Conservation (phyloP, 2,113 vertebrate species). For the Scomber japonicus region DNA sequence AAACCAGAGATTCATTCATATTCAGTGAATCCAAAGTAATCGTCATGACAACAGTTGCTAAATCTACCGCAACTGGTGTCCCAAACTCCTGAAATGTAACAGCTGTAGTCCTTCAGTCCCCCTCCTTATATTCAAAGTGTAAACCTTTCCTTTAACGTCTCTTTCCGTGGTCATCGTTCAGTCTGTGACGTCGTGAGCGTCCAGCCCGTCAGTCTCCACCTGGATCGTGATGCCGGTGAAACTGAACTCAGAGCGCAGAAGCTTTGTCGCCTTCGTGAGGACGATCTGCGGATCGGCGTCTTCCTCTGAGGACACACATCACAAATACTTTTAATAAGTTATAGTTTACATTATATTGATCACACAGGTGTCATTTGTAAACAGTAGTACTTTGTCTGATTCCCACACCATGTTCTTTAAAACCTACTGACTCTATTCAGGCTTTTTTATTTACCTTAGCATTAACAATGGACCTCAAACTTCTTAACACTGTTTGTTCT, state of each 20-base stretch:
- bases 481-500: no score
- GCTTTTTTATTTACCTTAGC: no score
- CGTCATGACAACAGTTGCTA: background rate
- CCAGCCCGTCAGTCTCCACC: conserved; percentile 83
- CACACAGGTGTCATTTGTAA: no score
- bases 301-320: conserved; percentile 79
- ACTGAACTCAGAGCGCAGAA: conserved; percentile 86
- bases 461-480: no score
- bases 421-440: no score
- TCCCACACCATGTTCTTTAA: no score
- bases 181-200: conserved; percentile 56
- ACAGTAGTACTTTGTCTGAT: no score
- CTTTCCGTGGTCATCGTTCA: conserved; percentile 48
- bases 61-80: background rate
- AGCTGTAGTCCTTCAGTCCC: background rate
- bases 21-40: no score
- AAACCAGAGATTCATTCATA: no score
- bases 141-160: background rate
- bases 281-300: conserved; percentile 75
- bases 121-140: background rate
- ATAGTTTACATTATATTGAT: no score
- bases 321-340: background rate
- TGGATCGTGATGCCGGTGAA: conserved; percentile 89
- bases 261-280: conserved; percentile 82
- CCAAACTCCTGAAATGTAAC: background rate